Evolutionary conservation across 2,888 invertebrate species (phyloP), one percentile per base, ranked within the genome.

Genomic region (Nebria salina): DNA sequence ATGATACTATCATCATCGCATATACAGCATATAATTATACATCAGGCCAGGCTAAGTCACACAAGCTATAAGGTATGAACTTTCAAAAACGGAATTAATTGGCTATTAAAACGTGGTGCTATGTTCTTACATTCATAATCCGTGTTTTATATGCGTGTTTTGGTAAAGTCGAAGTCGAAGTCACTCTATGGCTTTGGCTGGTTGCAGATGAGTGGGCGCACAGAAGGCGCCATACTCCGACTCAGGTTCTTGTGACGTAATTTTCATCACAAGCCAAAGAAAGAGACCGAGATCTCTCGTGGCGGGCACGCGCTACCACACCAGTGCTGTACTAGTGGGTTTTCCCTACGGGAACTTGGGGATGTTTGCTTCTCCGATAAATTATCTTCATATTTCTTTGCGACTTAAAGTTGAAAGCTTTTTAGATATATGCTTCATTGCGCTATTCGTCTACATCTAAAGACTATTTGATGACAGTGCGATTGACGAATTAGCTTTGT

Each of bases 161-260:
- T 82, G 75, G 81, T 74, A 74, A 75, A 43, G 65, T 25, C 68
- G 13, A 68, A 68, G 70, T 20, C 43, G 25, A 65, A 20, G 66
- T 66, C 65, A 43, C 54, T 72, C n/a, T 26, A 72, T 72, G n/a
- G 72, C 20, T 72, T n/a, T 65, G 75, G 34, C 20, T 75, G 20
- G 78, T 76, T 54, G 81, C 43, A 70, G 83, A 82, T n/a, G 76
- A 76, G 86, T 86, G 84, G 86, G 86, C 85, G 86, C 83, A 80
- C 82, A 54, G 83, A 83, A 84, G 87, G 87, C 87, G 87, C 87
- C 87, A 86, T 72, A 85, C 83, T 83, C 83, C 83, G 85, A 85
- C 68, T 87, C 86, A 7, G 2, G 11, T 54, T 54, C 8, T 8
- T 54, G 54, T 54, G 54, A 54, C 54, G 54, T 13, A 86, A 87